Evolutionary conservation across 2,888 invertebrate species (phyloP).

Genomic region (Eupithecia dodoneata): DNA sequence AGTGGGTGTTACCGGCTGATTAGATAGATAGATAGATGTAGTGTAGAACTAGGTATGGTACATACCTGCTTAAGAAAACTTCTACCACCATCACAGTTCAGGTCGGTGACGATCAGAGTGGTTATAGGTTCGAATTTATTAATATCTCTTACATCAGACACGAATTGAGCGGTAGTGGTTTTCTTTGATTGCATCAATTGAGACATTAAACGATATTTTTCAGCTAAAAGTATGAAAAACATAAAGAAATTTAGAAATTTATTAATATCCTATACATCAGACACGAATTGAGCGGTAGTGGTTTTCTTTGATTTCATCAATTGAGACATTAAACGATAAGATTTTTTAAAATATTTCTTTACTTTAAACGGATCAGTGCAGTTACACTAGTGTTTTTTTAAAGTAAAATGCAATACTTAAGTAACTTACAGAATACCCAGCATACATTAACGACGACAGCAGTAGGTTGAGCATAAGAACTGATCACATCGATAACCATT

Average conservation of each 20-base stretch:
- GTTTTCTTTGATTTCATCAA: not conserved
- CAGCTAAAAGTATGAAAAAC: conserved; percentile 28
- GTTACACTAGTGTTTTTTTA: no score
- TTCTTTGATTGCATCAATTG: conserved; percentile 41
- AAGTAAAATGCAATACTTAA: not conserved
- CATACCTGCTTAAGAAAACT: conserved; percentile 53
- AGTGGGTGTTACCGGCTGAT: no score
- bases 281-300: not conserved
- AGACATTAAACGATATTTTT: conserved; percentile 48
- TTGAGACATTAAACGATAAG: no score
- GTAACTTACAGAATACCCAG: conserved; percentile 61
- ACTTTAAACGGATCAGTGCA: no score
- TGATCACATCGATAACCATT: conserved; percentile 60
- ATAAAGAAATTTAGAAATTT: not conserved
- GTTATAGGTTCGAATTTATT: conserved; percentile 37
- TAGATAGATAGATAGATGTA: no score
- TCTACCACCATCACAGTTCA: conserved; percentile 46
- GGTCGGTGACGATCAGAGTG: conserved; percentile 48
- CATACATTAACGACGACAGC: conserved; percentile 57
- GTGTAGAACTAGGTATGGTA: not conserved
- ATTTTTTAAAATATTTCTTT: no score
- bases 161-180: conserved; percentile 48
- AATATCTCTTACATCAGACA: conserved; percentile 37
- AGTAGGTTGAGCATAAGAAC: conserved; percentile 59
- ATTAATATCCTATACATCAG: not conserved